These are phyloP conservation scores for Pocillopora damicornis DNA, from an alignment of 64 coral and sea anemone species.

Conservation along the genomic window DNA sequence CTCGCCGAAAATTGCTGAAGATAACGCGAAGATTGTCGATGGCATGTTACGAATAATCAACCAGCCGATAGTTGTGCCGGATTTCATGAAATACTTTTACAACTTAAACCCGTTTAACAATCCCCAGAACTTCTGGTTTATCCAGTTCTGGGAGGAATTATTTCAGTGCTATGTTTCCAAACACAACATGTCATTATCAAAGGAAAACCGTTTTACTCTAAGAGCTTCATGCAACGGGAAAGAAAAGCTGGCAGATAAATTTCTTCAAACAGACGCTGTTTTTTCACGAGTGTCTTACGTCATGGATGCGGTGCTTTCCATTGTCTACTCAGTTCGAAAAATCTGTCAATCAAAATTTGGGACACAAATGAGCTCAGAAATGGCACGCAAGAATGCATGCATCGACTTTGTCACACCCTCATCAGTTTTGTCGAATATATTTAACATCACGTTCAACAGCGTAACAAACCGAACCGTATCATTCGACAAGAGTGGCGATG, in stretches of 20 bases:
- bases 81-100: conserved; percentile 34
- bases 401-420: conserved; percentile 2
- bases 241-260: background rate
- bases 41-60: conserved; percentile 53
- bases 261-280: background rate
- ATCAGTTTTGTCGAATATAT: conserved; percentile 25
- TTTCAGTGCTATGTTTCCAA: background rate
- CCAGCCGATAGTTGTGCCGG: background rate
- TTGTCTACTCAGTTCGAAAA: conserved; percentile 39
- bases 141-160: conserved; percentile 13
- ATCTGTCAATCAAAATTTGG: background rate
- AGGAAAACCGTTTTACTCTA: background rate
- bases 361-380: background rate
- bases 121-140: conserved; percentile 17
- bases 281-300: conserved; percentile 45
- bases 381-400: background rate
- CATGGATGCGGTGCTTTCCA: conserved; percentile 51
- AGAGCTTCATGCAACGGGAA: background rate
- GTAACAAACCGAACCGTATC: conserved; percentile 23
- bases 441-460: conserved; percentile 25
- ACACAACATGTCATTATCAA: background rate
- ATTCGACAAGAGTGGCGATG: conserved; percentile 51
- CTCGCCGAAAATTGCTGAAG: conserved; percentile 30
- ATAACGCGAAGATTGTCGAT: conserved; percentile 22
- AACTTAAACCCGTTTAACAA: background rate